These are phyloP conservation scores for Pherbina coryleti DNA, from an alignment of 2,888 invertebrate genomes.

Conservation along the genomic window DNA sequence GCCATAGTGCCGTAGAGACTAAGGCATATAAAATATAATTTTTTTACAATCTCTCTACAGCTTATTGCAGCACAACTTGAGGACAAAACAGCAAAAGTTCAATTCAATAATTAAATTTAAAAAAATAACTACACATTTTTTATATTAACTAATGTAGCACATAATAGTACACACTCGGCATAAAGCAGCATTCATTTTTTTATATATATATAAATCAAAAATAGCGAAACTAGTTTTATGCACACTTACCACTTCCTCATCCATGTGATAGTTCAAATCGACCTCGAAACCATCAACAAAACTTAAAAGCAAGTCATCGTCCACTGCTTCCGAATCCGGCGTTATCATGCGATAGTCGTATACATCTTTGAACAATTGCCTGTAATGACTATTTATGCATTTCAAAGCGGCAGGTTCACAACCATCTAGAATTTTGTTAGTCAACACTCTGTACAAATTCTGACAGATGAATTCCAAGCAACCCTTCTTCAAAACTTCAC, in stretches of 20 bases:
- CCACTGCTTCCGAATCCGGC: constrained; percentile 76
- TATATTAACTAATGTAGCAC: too few species aligned
- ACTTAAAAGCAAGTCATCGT: constrained; percentile 72
- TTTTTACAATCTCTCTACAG: too few species aligned
- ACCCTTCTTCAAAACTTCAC: constrained; percentile 77
- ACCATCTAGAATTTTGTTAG: constrained; percentile 76
- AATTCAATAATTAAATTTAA: too few species aligned
- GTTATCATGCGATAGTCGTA: constrained; percentile 78
- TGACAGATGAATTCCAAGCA: constrained; percentile 84
- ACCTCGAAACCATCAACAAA: constrained; percentile 70
- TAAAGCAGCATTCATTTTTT: too few species aligned
- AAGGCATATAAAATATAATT: too few species aligned
- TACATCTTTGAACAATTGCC: constrained; percentile 72
- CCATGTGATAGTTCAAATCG: constrained; percentile 71
- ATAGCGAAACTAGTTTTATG: not conserved
- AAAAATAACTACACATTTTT: too few species aligned
- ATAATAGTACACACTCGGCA: too few species aligned
- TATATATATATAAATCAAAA: too few species aligned
- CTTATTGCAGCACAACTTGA: too few species aligned
- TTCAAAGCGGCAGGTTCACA: constrained; percentile 75
- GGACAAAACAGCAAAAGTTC: not conserved
- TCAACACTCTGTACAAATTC: constrained; percentile 80
- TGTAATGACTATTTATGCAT: constrained; percentile 78
- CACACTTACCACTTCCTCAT: constrained; percentile 57
- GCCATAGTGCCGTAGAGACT: too few species aligned